Percentiles rank a stretch among this genome's conserved stretches.
Conservation (phyloP, 2,888 invertebrate genomes). For the Tribolium freemani region DNA sequence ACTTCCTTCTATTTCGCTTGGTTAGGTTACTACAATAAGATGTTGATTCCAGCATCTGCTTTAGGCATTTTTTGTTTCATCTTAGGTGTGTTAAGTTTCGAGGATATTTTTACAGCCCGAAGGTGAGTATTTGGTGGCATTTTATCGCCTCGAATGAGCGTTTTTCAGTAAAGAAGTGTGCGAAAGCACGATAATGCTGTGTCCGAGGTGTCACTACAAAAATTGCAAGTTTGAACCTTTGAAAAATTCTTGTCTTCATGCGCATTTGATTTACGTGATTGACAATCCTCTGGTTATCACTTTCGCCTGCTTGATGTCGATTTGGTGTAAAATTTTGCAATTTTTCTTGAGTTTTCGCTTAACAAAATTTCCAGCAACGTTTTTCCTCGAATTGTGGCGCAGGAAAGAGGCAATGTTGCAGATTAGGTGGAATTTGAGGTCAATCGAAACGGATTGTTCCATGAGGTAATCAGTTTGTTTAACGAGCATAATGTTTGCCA, state of each 20-base stretch:
- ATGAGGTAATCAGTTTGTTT: constrained; percentile 45
- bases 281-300: constrained; percentile 52
- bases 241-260: constrained; percentile 47
- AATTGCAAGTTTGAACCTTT: constrained; percentile 50
- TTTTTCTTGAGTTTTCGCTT: constrained; percentile 46
- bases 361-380: constrained; percentile 53
- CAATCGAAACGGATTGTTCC: constrained; percentile 50
- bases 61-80: constrained; percentile 67
- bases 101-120: neutral
- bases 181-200: constrained; percentile 50
- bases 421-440: constrained; percentile 60
- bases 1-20: constrained; percentile 73
- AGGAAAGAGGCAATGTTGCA: constrained; percentile 57
- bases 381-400: constrained; percentile 63
- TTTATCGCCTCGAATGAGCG: neutral
- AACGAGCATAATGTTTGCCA: too few species aligned
- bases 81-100: constrained; percentile 55
- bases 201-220: constrained; percentile 53
- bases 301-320: constrained; percentile 51
- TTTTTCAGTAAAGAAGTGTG: constrained; percentile 53
- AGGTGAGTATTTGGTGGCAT: neutral
- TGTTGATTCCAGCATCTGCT: constrained; percentile 68
- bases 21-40: constrained; percentile 71
- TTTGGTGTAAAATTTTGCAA: constrained; percentile 65
- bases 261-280: constrained; percentile 49